Evolutionary conservation across 2,888 invertebrate genomes (phyloP).

Genomic region (Noctua pronuba): DNA sequence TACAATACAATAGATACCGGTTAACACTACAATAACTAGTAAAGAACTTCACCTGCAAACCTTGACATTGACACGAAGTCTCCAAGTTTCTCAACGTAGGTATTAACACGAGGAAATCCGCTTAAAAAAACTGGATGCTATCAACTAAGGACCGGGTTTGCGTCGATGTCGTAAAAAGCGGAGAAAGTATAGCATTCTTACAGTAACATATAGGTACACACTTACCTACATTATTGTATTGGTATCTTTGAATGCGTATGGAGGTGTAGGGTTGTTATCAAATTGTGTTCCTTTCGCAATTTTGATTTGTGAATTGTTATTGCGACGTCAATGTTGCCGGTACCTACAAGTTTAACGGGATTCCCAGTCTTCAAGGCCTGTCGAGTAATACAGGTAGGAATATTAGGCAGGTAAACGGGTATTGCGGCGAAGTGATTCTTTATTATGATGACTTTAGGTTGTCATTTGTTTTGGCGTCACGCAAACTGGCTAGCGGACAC

Average conservation of each 20-base stretch:
- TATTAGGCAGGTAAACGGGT: conserved; percentile 32
- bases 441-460: background rate
- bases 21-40: conserved; percentile 23
- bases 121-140: conserved; percentile 51
- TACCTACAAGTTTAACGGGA: conserved; percentile 19
- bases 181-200: conserved; percentile 62
- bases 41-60: conserved; percentile 51
- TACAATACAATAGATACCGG: conserved; percentile 30
- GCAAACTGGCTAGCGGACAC: background rate
- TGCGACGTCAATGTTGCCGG: conserved; percentile 10
- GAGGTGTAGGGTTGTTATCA: conserved; percentile 15
- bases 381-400: conserved; percentile 31
- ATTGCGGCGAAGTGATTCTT: background rate
- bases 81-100: conserved; percentile 37
- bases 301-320: conserved; percentile 26
- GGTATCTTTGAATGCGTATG: conserved; percentile 24
- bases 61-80: conserved; percentile 58
- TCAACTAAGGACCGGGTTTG: conserved; percentile 50
- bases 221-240: conserved; percentile 8
- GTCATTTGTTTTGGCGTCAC: conserved; percentile 26
- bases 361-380: conserved; percentile 13
- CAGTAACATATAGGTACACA: conserved; percentile 24
- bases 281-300: conserved; percentile 14
- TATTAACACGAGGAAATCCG: conserved; percentile 44
- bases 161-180: conserved; percentile 50